Evolutionary conservation across 2,888 invertebrate species (phyloP), one percentile per base, ranked within the genome.

Genomic region (Clistopyga incitator): DNA sequence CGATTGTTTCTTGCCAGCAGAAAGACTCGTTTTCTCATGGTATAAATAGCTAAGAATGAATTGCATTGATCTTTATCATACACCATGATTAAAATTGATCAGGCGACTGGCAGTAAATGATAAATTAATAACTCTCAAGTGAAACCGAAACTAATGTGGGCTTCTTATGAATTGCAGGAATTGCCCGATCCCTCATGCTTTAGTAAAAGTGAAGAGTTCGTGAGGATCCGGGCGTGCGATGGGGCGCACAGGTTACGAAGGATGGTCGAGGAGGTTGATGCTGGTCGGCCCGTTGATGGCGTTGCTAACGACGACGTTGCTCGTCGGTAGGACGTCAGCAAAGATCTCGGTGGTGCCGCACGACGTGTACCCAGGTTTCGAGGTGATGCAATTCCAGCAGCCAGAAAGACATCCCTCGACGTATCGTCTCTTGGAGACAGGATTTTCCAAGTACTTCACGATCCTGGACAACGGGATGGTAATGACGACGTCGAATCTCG

Each of bases 361-460:
- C 93, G 98, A 98, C 92, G 97, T 97, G 88, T 97, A 97, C 92
- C 98, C 98, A 3, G 98, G 98, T 70, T 98, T 97, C 94, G 97
- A 97, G 92, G 96, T 98, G 91, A 96, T 96, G 92, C 96, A 97
- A 91, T 97, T 98, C 93, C 94, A 95, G 87, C 79, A 86, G 20
- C 76, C 86, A 1, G 79, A 81, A 15, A 86, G 84, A 47, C 85
- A 86, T 0, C 94, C 95, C 90, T 94, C 95, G 78, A 94, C 95
- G 85, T 96, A 95, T 92, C 95, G 95, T 86, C 94, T 97, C 86
- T 94, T 97, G 90, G 97, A 97, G 90, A 97, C 97, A 70, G 97
- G 96, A 86, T 97, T 96, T 92, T 96, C 97, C 65, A 96, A 97
- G 87, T 98, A 96, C 93, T 98, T 98, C 93, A 97, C 98, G 11